phyloP scores from a whole-genome alignment of 1,140 invertebrate genomes.

The Macrobrachium rosenbergii region DNA sequence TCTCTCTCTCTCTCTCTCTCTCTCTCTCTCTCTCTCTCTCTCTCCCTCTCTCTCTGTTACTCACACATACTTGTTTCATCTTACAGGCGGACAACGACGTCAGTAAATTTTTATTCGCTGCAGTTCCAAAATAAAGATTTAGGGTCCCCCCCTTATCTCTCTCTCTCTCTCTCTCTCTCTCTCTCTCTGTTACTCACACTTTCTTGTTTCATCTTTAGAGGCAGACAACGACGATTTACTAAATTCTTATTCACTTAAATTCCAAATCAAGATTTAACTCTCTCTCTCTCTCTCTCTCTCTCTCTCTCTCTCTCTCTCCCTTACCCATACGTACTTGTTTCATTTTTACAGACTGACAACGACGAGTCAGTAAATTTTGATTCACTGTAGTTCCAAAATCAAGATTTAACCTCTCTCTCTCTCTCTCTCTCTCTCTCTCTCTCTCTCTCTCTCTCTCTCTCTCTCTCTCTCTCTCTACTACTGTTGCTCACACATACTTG shows the following conservation, averaged over 20 bases:
- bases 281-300: conserved; percentile 16
- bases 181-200: conserved; percentile 3
- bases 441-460: conserved; percentile 2
- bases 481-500: not conserved
- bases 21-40: conserved; percentile 17
- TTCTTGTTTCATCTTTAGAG: not conserved
- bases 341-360: not conserved
- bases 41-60: conserved; percentile 8
- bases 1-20: conserved; percentile 16
- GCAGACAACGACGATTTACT: not conserved
- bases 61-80: no score
- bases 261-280: no score
- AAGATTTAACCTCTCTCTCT: not conserved
- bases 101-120: no score
- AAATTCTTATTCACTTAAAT: not conserved
- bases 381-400: no score
- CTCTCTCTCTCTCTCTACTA: not conserved
- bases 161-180: not conserved
- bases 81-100: no score
- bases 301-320: conserved; percentile 4
- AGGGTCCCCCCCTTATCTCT: no score
- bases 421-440: conserved; percentile 11
- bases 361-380: no score
- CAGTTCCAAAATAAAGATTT: no score
- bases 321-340: not conserved